Evolutionary conservation across 2,113 vertebrate species (phyloP), one percentile per base, ranked within the genome.

Genomic region (Lophius piscatorius): DNA sequence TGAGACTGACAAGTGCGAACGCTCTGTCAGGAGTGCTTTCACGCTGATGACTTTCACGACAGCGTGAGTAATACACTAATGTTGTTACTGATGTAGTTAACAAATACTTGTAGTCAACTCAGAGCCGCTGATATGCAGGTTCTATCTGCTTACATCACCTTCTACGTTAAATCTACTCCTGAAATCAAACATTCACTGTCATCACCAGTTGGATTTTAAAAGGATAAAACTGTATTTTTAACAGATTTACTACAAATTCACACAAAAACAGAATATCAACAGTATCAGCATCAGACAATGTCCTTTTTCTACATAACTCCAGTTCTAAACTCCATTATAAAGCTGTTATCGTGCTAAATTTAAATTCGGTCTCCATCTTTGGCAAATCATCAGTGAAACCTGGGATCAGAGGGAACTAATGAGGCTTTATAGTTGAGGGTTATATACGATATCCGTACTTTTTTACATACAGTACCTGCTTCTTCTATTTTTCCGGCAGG

Each of bases 391-490:
- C 54, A 70, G 61, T 33, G 47, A 64, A 38, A 44, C 34, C 69
- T 35, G 44, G 35, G 66, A 68, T 85, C 61, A 74, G 64, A 74
- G 59, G 46, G 26, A 64, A n/a, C n/a, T 76, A 51, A 69, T 83
- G 65, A 63, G 35, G 28, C 20, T 70, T 76, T 49, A 35, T 35
- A 56, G 65, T 39, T 54, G 14, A 49, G 22, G 39, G 6, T 16
- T 33, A 45, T 65, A n/a, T 47, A 31, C 35, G 3, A 12, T 8
- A 16, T 11, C 16, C 63, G 40, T 23, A 16, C 26, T 26, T 44
- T 28, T 63, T 41, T 61, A 21, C 23, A 5, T 69, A 0, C 5
- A 56, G n/a, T 3, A 26, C n/a, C n/a, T 23, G 12, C 2, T 36
- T 12, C 13, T 24, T 12, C 26, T 39, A 49, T n/a, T n/a, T n/a